Base-by-base conservation (phyloP, 2,797 vertebrate genomes). In the Anabas testudineus region DNA sequence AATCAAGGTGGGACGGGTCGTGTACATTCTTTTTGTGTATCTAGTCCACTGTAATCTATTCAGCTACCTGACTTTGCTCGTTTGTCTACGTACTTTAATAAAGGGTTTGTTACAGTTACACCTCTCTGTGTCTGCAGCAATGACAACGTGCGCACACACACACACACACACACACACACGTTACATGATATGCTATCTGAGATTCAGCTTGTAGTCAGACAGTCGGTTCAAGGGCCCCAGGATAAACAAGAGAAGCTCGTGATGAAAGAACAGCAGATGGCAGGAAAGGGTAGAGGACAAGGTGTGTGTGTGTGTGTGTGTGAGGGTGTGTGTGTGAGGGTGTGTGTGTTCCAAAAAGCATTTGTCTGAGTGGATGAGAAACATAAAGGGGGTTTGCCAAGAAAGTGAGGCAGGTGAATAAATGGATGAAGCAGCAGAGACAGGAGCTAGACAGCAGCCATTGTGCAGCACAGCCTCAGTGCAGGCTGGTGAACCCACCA, bases 371-470 rank as follows among this genome's bases (percentile, higher is more conserved):
- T 22, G 16, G 9, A 39, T 5, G 12, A 18, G 16, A 28, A 26
- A 42, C n/a, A 14, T 51, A 67, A 34, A 41, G 46, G 16, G 34
- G 61, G 43, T 19, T 22, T 58, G 53, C 5, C 51, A 7, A 12
- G 14, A 10, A 48, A 19, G 18, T n/a, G 34, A 59, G 28, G 36
- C 26, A 42, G 62, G 12, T 32, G 42, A 3, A 10, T 2, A 7
- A 7, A 36, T 19, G 30, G 47, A 13, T 19, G 22, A 49, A 16
- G 42, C 42, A 58, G 32, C 46, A 42, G n/a, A 51, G 26, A 45
- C 39, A 49, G 5, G 15, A 36, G 42, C 21, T 57, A 41, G 39
- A 58, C 53, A 74, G 45, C 53, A 63, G 62, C 74, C 53, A 67
- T 81, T 54, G 54, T 64, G 58, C 58, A 75, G 55, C n/a, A 19